Conservation (phyloP, 2,888 invertebrate species). For the Limenitis arthemis region DNA sequence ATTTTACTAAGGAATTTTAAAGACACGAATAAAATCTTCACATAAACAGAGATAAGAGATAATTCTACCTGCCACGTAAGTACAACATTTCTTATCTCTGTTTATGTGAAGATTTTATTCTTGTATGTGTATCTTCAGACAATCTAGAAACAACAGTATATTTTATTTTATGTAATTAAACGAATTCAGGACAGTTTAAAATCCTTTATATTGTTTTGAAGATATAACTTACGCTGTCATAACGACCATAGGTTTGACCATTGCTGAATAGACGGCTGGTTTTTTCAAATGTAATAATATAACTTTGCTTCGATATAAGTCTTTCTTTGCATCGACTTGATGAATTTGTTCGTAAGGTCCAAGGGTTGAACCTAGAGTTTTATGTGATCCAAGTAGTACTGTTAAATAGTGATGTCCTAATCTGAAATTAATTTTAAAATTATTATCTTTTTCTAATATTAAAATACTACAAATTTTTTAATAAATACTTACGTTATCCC, state of each 20-base stretch:
- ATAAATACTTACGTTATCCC: conserved; percentile 43
- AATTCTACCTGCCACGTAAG: no score
- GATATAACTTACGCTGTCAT: conserved; percentile 55
- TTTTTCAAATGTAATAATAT: conserved; percentile 74
- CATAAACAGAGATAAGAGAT: no score
- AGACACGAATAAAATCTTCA: no score
- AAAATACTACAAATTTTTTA: background rate
- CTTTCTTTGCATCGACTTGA: conserved; percentile 71
- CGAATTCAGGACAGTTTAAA: background rate
- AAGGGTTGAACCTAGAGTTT: conserved; percentile 67
- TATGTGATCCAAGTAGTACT: conserved; percentile 78
- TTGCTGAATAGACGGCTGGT: conserved; percentile 71
- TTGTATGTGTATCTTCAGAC: conserved; percentile 44
- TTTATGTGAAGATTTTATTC: no score
- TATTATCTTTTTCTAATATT: background rate
- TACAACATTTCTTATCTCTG: no score
- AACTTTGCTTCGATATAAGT: conserved; percentile 72
- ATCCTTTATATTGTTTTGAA: no score
- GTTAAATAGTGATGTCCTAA: conserved; percentile 70
- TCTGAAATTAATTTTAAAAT: conserved; percentile 45
- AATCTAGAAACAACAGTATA: conserved; percentile 33
- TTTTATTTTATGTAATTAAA: background rate
- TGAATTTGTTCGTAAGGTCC: conserved; percentile 81
- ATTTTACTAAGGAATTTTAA: no score
- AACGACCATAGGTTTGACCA: conserved; percentile 76